These are phyloP conservation scores for Cryptoblepharus egeriae DNA, from an alignment of 2,797 vertebrate species.

Conservation along the genomic window DNA sequence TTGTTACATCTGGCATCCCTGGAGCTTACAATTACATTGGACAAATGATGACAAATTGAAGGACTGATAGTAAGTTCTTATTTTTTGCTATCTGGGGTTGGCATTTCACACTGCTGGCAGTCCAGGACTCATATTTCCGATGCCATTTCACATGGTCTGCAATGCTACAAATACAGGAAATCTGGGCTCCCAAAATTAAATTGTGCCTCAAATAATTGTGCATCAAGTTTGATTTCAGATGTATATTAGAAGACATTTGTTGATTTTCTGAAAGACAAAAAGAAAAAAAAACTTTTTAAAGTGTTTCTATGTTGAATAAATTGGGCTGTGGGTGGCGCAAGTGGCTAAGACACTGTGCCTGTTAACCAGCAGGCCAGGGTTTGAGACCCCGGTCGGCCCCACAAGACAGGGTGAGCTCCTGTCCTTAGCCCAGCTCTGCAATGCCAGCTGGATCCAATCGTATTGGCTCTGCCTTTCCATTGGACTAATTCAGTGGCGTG, in stretches of 20 bases:
- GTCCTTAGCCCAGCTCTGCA: too few species aligned
- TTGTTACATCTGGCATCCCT: slow-evolving; percentile 59
- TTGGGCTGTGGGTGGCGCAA: too few species aligned
- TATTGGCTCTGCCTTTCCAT: too few species aligned
- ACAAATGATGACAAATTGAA: slow-evolving; percentile 70
- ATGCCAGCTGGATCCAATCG: too few species aligned
- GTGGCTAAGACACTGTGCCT: too few species aligned
- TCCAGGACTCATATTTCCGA: slow-evolving; percentile 48
- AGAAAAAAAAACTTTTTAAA: too few species aligned
- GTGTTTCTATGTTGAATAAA: too few species aligned
- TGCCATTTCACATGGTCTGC: slow-evolving; percentile 7
- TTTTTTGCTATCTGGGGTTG: slow-evolving; percentile 38
- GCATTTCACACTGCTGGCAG: slow-evolving; percentile 34
- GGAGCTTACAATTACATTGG: slow-evolving; percentile 53
- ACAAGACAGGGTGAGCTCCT: too few species aligned
- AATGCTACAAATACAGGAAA: not conserved
- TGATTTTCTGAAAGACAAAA: not conserved
- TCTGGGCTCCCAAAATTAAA: slow-evolving; percentile 25
- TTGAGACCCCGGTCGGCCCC: too few species aligned
- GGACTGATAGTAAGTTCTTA: slow-evolving; percentile 41
- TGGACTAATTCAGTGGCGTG: too few species aligned
- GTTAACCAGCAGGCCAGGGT: too few species aligned
- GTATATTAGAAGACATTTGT: not conserved
- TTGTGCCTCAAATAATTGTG: not conserved
- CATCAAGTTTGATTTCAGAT: not conserved